Base-by-base conservation (phyloP, 2,113 vertebrate genomes). In the Scomber japonicus region DNA sequence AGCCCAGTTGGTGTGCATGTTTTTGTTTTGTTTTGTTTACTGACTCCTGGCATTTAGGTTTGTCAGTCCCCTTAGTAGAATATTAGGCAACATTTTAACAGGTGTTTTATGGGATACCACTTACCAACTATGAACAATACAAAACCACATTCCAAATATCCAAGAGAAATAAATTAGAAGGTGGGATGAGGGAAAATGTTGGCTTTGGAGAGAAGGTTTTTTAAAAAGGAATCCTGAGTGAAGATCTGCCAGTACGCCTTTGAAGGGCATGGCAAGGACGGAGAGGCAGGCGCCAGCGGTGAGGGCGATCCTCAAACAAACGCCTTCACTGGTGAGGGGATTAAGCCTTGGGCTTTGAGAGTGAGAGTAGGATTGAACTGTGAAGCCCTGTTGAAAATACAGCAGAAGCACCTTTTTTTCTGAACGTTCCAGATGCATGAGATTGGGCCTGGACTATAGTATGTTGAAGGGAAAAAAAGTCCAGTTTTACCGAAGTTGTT, bases 211-310 rank as follows among this genome's bases (percentile, higher is more conserved):
- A 48, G 45, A 62, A 27, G 0, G 16, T 6, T 71, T 56, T 88
- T 81, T 84, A 13, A 88, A 87, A 61, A 81, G 78, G 65, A 90
- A 85, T 80, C 87, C 88, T 82, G 83, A 90, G 83, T 90, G 87
- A 89, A 88, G 82, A 92, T 91, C 82, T 88, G 88, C 87, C 85
- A 87, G 84, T 74, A n/a, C 30, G 17, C 66, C 67, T 93, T 90
- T 89, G 86, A 92, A 94, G 92, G 91, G 71, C 91, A 76, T 16
- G 44, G 81, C 89, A 94, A 94, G 92, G 93, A 94, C 91, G 19
- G 70, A 71, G 78, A 83, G 87, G 71, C 59, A 21, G 74, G 80
- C n/a, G 74, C 77, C 85, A 71, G 84, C 30, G 53, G 90, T 81
- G 68, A 90, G 81, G 86, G 83, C 82, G 62, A 80, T 90, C 89